These are phyloP conservation scores for Mythimna pallens DNA, from an alignment of 2,888 invertebrate genomes.

Conservation along the genomic window DNA sequence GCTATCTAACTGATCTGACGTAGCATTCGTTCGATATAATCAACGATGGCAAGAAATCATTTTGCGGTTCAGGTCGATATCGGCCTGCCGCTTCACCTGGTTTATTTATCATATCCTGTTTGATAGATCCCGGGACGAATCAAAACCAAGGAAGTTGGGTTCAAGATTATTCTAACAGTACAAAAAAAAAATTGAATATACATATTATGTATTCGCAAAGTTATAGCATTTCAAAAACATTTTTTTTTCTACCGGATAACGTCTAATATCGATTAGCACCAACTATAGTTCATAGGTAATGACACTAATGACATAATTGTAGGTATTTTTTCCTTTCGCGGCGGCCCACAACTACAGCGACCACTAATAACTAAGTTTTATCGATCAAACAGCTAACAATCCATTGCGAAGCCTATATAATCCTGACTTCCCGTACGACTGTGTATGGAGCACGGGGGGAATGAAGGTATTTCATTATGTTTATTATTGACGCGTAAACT, in stretches of 20 bases:
- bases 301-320: constrained; percentile 23
- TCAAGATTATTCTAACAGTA: too few relatives aligned
- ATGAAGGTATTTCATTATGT: constrained; percentile 69
- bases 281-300: constrained; percentile 14
- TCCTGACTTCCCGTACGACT: constrained; percentile 51
- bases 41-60: too few relatives aligned
- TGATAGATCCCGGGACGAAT: too few relatives aligned
- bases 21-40: too few relatives aligned
- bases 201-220: too few relatives aligned
- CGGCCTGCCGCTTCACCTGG: too few relatives aligned
- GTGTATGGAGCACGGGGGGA: constrained; percentile 39
- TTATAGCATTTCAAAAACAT: too few relatives aligned
- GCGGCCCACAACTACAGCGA: constrained; percentile 4
- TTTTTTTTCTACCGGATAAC: background rate
- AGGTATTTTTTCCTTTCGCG: constrained; percentile 11
- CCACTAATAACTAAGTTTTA: constrained; percentile 55
- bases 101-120: too few relatives aligned
- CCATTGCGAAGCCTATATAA: constrained; percentile 43
- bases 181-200: too few relatives aligned
- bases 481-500: constrained; percentile 71
- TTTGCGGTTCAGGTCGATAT: too few relatives aligned
- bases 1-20: too few relatives aligned
- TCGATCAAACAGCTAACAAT: constrained; percentile 66
- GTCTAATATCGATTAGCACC: background rate
- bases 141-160: too few relatives aligned